These are phyloP conservation scores for Pangasius sanitwongsei DNA, from an alignment of 2,797 vertebrate genomes.

Conservation along the genomic window DNA sequence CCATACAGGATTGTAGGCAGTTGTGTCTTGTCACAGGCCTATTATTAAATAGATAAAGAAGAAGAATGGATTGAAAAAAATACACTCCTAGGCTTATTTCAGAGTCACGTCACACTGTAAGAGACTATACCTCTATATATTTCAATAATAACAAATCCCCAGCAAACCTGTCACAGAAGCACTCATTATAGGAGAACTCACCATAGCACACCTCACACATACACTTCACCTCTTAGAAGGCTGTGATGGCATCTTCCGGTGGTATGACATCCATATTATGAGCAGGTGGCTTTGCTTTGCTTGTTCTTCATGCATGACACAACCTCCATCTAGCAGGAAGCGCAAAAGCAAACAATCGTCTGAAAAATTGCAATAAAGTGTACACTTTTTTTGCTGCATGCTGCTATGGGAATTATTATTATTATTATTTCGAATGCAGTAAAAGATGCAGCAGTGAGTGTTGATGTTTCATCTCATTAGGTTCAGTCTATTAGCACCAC, in stretches of 20 bases:
- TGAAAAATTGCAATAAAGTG: conserved; percentile 4
- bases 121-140: conserved; percentile 2
- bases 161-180: conserved; percentile 22
- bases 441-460: background rate
- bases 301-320: conserved; percentile 4
- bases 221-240: conserved; percentile 25
- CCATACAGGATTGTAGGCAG: background rate
- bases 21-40: background rate
- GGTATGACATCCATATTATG: conserved; percentile 16
- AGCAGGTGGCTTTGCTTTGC: conserved; percentile 17
- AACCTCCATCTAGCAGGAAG: background rate
- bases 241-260: background rate
- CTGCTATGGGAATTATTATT: conserved; percentile 7
- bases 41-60: background rate
- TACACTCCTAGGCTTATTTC: background rate
- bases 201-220: conserved; percentile 9
- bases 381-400: background rate
- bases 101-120: background rate
- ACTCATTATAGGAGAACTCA: conserved; percentile 35
- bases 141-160: background rate
- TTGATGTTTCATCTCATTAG: background rate
- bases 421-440: background rate
- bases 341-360: conserved; percentile 10
- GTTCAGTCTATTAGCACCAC: conserved; percentile 18
- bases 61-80: background rate